Base-by-base conservation (phyloP, 1,140 invertebrate species). In the Procambarus clarkii region DNA sequence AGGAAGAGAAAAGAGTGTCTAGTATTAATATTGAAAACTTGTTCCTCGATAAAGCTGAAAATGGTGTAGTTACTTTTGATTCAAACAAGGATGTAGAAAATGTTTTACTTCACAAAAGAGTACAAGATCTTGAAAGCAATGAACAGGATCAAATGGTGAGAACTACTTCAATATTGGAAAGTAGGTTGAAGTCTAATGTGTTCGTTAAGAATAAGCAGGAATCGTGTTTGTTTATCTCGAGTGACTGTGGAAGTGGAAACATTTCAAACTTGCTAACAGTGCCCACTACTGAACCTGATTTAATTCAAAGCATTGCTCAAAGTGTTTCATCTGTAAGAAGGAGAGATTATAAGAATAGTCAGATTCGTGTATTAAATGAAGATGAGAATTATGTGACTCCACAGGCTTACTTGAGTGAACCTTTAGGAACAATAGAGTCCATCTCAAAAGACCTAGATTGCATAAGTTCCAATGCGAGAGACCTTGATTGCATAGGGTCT, bases 131-230 rank as follows among this genome's bases (percentile, higher is more conserved):
- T 44, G 76, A 78, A 18, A 85, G 58, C 58, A 50, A 76, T 13
- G 24, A 58, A 13, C 60, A 45, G 13, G 44, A 71, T n/a, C 54
- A 78, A 48, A 45, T 78, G 81, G 18, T 60, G 24, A 90, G 69
- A 79, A 78, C 82, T 78, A 82, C 74, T 84, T 46, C 69, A 21
- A 24, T 85, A 71, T 82, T 85, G 76, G 82, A 91, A 80, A 85
- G 60, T 54, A 85, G 76, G n/a, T 85, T 79, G 64, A 69, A 8
- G n/a, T 76, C 88, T 2, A 71, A 64, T 80, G 64, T 78, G 13
- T 69, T 24, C 48, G 58, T 60, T n/a, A 80, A 79, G 24, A 85
- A 21, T 9, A 78, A 60, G 48, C 71, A 86, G n/a, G 76, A 74
- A 21, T 50, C 54, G 3, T 77, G 54, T 58, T 58, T 83, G 0